A percentile compares a stretch with the other conserved stretches of the same genome.
phyloP scores from a whole-genome alignment of 2,113 vertebrate genomes.

The Jacana jacana region DNA sequence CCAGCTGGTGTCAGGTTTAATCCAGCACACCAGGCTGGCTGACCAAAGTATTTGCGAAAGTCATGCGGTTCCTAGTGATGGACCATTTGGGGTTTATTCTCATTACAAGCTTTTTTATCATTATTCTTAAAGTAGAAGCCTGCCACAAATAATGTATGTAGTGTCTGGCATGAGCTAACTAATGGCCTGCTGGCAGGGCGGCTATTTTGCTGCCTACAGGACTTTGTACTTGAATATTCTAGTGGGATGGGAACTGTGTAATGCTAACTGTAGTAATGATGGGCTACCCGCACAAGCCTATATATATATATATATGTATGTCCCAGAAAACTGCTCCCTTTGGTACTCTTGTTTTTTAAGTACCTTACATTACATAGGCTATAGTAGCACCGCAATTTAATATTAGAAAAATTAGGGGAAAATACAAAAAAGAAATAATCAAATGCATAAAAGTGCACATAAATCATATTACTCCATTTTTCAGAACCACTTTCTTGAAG shows the following conservation, averaged over 20 bases:
- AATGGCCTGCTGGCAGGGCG: slow-evolving; percentile 22
- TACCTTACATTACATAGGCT: not conserved
- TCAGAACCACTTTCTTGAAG: not conserved
- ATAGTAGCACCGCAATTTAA: not conserved
- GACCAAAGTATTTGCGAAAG: slow-evolving; percentile 35
- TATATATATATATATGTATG: not conserved
- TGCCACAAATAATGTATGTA: slow-evolving; percentile 70
- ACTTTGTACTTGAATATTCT: slow-evolving; percentile 33
- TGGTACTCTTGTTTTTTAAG: slow-evolving; percentile 2
- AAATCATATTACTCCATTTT: not conserved
- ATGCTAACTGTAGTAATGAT: slow-evolving; percentile 4
- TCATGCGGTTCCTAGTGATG: slow-evolving; percentile 24
- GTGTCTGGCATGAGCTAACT: slow-evolving; percentile 69
- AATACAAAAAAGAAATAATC: not conserved
- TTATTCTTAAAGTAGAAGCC: slow-evolving; percentile 70
- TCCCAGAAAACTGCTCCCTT: not conserved
- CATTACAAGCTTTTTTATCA: slow-evolving; percentile 69
- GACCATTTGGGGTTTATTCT: slow-evolving; percentile 52
- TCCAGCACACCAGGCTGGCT: slow-evolving; percentile 48
- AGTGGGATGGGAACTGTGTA: not conserved
- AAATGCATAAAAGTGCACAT: not conserved
- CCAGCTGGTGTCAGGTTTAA: slow-evolving; percentile 16
- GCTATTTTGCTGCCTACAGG: not conserved
- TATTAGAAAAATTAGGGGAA: not conserved
- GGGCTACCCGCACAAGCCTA: not conserved